These are phyloP conservation scores for Psittacula echo DNA, from an alignment of 2,797 vertebrate genomes.

Conservation along the genomic window DNA sequence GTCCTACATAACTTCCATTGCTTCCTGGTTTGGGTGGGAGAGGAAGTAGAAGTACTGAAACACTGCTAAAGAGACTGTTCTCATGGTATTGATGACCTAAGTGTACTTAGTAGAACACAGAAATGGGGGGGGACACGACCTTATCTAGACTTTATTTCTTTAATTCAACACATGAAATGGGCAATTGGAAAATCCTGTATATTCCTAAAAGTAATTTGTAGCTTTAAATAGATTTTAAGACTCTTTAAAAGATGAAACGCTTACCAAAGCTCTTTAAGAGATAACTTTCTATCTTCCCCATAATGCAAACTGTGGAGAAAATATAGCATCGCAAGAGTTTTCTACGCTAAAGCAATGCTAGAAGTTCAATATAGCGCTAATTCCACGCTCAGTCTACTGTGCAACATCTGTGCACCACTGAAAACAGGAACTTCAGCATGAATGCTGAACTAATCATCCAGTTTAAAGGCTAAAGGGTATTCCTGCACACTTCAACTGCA, in stretches of 20 bases:
- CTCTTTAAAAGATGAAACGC: not conserved
- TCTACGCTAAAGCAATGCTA: rapidly evolving
- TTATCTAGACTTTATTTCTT: not conserved
- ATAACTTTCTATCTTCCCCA: rapidly evolving
- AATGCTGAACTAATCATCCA: not conserved
- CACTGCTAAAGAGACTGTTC: not conserved
- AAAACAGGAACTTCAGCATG: not conserved
- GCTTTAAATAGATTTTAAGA: not conserved
- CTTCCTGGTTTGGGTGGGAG: slow-evolving; percentile 62
- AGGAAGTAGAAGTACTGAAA: slow-evolving; percentile 50
- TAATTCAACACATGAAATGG: not conserved
- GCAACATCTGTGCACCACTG: not conserved
- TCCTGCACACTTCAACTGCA: not conserved
- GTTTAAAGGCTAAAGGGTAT: not conserved
- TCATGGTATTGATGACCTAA: not conserved
- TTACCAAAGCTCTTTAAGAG: not conserved
- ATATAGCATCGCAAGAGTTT: not conserved
- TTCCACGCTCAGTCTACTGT: not conserved
- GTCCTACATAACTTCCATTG: slow-evolving; percentile 61
- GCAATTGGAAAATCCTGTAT: not conserved
- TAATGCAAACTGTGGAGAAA: not conserved
- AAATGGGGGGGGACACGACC: not conserved
- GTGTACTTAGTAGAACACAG: not conserved
- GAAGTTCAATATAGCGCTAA: not conserved
- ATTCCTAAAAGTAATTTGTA: not conserved